Base-by-base conservation (phyloP, 2,113 vertebrate genomes). In the Boleophthalmus pectinirostris region DNA sequence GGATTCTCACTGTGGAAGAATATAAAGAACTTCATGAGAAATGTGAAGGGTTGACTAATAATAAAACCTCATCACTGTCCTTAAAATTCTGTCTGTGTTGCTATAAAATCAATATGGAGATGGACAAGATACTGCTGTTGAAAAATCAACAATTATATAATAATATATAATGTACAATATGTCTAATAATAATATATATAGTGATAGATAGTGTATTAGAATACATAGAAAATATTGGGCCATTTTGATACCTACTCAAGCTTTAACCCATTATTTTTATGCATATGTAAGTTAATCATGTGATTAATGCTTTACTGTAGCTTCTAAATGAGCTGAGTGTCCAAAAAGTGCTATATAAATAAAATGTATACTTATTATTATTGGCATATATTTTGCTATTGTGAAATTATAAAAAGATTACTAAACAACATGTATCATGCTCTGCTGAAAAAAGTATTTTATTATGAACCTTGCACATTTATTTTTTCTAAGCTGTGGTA, bases 391-490 rank as follows among this genome's bases (percentile, higher is more conserved):
- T 54, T 79, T 6, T 69, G 38, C 35, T 73, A 45, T 13, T 61
- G 43, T 71, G 51, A 68, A 47, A 77, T 78, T 15, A 79, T 61
- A 75, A 74, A 11, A 66, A 53, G 35, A 23, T 45, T 12, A 56
- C 25, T 5, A 71, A 2, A 68, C 33, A 68, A 54, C 38, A 9
- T 13, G 70, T 14, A 51, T 5, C 3, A 56, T 46, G 20, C 21
- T 23, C 23, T 8, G 11, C 61, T 56, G 47, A 35, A 3, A n/a
- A 53, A 70, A 49, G 15, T 54, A 29, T 77, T 76, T 73, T 47
- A 45, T 51, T 67, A 23, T 43, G 54, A 33, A 13, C 4, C 20
- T 21, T 38, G 16, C 29, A 46, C 38, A 18, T 64, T 21, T 63
- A 18, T n/a, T 49, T 63, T 57, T 66, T n/a, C 1, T 18, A 23